A percentile compares a stretch with the other conserved stretches of the same genome.
phyloP scores from a whole-genome alignment of 2,113 vertebrate species.

The Brachyhypopomus occidentalis region DNA sequence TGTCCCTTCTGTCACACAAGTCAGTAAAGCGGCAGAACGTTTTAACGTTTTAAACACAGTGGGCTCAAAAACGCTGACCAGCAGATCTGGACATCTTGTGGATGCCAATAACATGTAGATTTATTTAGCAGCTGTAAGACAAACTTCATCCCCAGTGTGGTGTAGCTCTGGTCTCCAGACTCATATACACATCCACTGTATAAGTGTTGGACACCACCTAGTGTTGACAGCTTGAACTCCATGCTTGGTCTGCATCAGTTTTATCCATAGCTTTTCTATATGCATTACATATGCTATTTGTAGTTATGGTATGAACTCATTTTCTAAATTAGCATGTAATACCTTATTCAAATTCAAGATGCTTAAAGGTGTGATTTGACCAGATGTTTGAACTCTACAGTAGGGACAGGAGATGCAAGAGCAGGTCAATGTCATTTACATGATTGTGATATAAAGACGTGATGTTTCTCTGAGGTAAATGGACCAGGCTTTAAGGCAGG shows the following conservation, averaged over 20 bases:
- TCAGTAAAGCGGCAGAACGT: constrained; percentile 22
- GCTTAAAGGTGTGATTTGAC: too few relatives aligned
- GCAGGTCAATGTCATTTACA: too few relatives aligned
- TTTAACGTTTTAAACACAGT: not conserved
- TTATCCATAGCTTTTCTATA: too few relatives aligned
- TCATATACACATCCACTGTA: not conserved
- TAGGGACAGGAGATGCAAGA: too few relatives aligned
- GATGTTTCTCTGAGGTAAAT: too few relatives aligned
- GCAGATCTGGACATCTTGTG: not conserved
- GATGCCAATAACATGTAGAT: not conserved
- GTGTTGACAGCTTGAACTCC: not conserved
- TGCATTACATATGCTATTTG: too few relatives aligned
- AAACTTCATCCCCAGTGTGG: not conserved
- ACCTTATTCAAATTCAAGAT: too few relatives aligned
- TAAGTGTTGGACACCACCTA: constrained; percentile 26
- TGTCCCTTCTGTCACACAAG: constrained; percentile 5
- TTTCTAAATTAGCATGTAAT: too few relatives aligned
- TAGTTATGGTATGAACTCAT: too few relatives aligned
- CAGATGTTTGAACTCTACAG: too few relatives aligned
- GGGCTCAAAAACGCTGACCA: not conserved
- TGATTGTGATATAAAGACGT: too few relatives aligned
- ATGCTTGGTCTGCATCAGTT: not conserved
- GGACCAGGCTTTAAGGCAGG: too few relatives aligned
- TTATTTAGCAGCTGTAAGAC: not conserved
- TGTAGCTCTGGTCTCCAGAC: not conserved